Percentiles rank a stretch among this genome's conserved stretches.
Conservation (phyloP, 2,113 vertebrate species). For the Arvicanthis niloticus region DNA sequence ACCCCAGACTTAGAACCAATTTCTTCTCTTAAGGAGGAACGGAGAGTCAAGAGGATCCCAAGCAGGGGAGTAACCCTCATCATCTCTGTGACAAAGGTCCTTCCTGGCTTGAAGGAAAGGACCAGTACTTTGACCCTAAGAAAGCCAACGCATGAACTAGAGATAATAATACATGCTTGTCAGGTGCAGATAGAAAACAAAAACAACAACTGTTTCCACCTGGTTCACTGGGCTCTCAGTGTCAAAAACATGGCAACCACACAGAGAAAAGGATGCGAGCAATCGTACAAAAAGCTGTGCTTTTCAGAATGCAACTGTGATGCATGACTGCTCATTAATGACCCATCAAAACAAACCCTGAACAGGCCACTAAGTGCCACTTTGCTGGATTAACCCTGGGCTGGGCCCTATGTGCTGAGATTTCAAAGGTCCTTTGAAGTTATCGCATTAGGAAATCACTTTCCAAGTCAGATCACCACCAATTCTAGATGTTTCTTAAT, state of each 20-base stretch:
- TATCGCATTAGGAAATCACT: conserved; percentile 84
- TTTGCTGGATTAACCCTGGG: conserved; percentile 80
- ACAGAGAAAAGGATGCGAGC: not conserved
- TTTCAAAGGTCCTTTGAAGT: conserved; percentile 87
- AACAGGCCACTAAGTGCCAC: conserved; percentile 79
- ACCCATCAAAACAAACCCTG: conserved; percentile 74
- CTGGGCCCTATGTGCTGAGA: conserved; percentile 78
- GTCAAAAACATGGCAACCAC: conserved; percentile 4
- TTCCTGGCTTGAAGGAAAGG: not conserved
- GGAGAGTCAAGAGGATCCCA: not conserved
- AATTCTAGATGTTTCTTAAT: conserved; percentile 82
- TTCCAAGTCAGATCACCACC: conserved; percentile 77
- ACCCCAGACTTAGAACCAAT: not conserved
- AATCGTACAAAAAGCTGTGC: not conserved
- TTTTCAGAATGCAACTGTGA: conserved; percentile 39
- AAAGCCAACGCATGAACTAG: not conserved
- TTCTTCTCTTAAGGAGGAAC: not conserved
- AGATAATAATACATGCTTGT: not conserved
- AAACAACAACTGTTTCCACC: not conserved
- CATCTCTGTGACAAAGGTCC: not conserved
- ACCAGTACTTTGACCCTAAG: not conserved
- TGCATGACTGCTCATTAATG: conserved; percentile 63
- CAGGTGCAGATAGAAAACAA: not conserved
- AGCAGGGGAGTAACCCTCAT: not conserved
- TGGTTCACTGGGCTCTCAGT: not conserved